Evolutionary conservation across 2,888 invertebrate species (phyloP).

Genomic region (Eugnorisma glareosa): DNA sequence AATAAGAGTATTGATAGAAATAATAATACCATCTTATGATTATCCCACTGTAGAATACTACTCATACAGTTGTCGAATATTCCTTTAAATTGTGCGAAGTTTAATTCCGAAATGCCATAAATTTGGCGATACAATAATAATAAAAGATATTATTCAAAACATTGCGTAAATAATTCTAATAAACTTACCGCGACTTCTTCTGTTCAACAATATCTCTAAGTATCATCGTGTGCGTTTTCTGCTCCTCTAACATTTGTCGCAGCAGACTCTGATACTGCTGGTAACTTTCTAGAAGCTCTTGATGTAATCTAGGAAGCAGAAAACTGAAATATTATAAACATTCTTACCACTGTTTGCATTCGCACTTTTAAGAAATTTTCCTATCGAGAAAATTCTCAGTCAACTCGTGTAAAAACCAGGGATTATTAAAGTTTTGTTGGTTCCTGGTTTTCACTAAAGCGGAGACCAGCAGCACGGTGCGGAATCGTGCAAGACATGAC

Average conservation of each 20-base stretch:
- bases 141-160: neutral
- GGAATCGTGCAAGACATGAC: neutral
- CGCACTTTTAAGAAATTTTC: no score
- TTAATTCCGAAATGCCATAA: neutral
- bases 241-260: conserved; percentile 93
- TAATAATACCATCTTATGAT: neutral
- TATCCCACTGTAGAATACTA: neutral
- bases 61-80: neutral
- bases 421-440: neutral
- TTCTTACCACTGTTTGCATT: no score
- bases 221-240: conserved; percentile 91
- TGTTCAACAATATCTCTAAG: conserved; percentile 85
- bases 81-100: neutral
- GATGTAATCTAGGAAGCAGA: conserved; percentile 90
- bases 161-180: neutral
- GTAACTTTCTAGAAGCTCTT: conserved; percentile 94
- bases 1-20: neutral
- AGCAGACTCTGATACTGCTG: conserved; percentile 93
- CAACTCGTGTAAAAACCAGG: no score
- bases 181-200: conserved; percentile 78
- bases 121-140: neutral
- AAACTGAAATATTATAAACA: neutral
- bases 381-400: neutral
- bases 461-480: neutral
- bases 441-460: neutral